These are phyloP conservation scores for Mallotus villosus DNA, from an alignment of 2,797 vertebrate species.

Conservation along the genomic window DNA sequence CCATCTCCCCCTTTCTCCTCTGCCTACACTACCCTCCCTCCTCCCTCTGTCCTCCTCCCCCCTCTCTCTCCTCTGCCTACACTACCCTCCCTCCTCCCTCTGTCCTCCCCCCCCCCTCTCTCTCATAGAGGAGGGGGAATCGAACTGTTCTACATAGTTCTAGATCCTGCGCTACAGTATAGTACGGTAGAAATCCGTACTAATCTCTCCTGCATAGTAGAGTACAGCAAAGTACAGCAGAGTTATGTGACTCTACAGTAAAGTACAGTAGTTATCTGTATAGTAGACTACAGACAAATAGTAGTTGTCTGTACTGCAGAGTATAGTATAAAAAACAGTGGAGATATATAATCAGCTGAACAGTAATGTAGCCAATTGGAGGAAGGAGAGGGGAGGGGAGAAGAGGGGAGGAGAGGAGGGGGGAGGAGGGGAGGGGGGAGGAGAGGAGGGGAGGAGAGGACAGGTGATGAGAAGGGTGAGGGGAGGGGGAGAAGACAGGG, in stretches of 20 bases:
- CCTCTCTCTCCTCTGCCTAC: not conserved
- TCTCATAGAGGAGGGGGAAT: too few relatives aligned
- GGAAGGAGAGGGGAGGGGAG: slow-evolving; percentile 9
- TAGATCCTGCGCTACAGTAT: too few relatives aligned
- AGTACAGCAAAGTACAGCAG: too few relatives aligned
- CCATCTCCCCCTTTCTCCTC: not conserved
- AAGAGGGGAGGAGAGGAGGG: slow-evolving; percentile 8
- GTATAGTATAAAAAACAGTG: too few relatives aligned
- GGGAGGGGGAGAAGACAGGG: not conserved
- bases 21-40: not conserved
- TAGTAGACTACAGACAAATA: too few relatives aligned
- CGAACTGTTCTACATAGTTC: too few relatives aligned
- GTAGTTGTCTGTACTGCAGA: too few relatives aligned
- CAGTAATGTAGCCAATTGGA: not conserved
- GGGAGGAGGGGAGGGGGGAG: not conserved
- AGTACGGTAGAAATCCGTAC: too few relatives aligned
- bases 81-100: not conserved
- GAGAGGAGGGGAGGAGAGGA: slow-evolving; percentile 6
- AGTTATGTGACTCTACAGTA: too few relatives aligned
- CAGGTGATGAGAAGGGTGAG: slow-evolving; percentile 8
- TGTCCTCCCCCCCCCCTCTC: not conserved
- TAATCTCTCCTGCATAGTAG: too few relatives aligned
- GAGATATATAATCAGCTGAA: slow-evolving; percentile 17
- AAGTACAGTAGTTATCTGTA: too few relatives aligned
- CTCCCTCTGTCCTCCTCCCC: not conserved